Evolutionary conservation across 2,113 vertebrate genomes (phyloP).

Genomic region (Pomatostomus ruficeps): DNA sequence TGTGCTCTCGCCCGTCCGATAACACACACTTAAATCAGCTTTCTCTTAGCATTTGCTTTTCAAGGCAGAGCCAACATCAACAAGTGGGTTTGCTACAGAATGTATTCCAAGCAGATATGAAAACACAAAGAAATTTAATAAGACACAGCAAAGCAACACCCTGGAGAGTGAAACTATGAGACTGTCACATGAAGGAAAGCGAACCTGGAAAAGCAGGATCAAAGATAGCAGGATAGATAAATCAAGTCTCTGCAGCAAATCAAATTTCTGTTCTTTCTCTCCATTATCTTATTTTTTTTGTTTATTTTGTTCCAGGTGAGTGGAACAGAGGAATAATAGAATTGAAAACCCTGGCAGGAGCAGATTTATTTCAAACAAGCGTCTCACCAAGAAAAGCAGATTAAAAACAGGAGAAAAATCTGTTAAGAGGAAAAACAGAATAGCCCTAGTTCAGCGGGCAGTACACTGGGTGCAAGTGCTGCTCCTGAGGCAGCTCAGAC

Average conservation of each 20-base stretch:
- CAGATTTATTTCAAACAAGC: not conserved
- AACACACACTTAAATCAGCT: not conserved
- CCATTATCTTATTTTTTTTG: not conserved
- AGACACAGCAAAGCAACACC: not conserved
- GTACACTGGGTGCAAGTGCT: not conserved
- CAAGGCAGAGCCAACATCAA: not conserved
- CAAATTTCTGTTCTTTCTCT: not conserved
- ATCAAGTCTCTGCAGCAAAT: not conserved
- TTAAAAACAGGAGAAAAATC: not conserved
- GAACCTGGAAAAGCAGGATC: not conserved
- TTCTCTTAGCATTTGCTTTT: not conserved
- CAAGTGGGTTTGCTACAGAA: not conserved
- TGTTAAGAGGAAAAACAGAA: not conserved
- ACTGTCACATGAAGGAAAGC: not conserved
- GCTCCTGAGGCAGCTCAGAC: not conserved
- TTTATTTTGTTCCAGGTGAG: not conserved
- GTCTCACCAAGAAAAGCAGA: not conserved
- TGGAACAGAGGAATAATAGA: not conserved
- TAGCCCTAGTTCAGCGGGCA: fast-evolving
- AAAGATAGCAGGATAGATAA: not conserved
- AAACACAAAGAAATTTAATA: not conserved
- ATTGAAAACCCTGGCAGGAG: not conserved
- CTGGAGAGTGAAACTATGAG: not conserved
- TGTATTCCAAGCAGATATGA: not conserved
- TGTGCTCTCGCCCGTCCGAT: not conserved